Evolutionary conservation across 2,113 vertebrate species (phyloP).

Genomic region (Diphyllodes magnificus): DNA sequence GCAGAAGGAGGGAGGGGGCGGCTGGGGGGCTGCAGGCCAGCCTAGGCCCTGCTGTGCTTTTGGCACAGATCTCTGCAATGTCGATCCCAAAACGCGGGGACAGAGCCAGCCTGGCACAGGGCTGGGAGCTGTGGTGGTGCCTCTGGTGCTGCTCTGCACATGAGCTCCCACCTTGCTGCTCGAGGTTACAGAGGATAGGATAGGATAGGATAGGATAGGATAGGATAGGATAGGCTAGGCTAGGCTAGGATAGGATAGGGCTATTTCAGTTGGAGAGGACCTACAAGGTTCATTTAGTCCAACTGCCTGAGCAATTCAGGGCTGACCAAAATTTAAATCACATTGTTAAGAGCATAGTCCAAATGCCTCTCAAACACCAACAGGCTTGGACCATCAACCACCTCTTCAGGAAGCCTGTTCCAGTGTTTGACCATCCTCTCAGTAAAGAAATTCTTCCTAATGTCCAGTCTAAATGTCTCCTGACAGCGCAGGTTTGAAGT

Average conservation of each 20-base stretch:
- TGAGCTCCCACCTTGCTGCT: background rate
- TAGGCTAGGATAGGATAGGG: background rate
- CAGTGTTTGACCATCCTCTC: background rate
- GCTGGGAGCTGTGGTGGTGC: background rate
- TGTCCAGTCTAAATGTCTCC: background rate
- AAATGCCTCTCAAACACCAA: background rate
- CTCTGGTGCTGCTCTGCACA: accelerated
- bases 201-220: background rate
- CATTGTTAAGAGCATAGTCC: background rate
- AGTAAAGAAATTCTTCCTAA: background rate
- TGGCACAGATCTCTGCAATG: accelerated
- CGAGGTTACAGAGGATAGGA: background rate
- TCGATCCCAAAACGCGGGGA: accelerated
- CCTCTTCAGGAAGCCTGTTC: background rate
- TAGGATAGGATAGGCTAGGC: background rate
- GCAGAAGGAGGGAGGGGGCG: background rate
- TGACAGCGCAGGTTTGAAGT: background rate
- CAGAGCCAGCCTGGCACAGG: background rate
- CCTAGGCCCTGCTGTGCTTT: background rate
- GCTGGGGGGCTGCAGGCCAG: background rate
- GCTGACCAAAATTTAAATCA: background rate
- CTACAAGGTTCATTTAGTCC: background rate
- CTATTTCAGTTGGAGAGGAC: background rate
- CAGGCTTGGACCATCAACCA: accelerated
- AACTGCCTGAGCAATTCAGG: background rate